Evolutionary conservation across 2,797 vertebrate species (phyloP), one percentile per base, ranked within the genome.

Genomic region (Ctenochaetus hawaiiensis): DNA sequence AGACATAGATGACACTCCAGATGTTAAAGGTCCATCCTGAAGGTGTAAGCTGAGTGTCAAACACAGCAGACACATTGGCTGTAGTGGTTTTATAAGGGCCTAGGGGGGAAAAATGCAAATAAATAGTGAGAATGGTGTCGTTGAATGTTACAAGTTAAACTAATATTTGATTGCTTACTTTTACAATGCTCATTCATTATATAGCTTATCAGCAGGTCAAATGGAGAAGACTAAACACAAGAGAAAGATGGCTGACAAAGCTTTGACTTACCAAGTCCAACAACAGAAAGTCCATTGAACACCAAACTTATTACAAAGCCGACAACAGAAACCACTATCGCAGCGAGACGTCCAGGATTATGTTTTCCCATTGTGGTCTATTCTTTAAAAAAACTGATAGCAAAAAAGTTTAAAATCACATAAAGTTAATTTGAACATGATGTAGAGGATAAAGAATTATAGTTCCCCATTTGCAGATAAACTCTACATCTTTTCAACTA

Each of bases 11-110:
- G 62, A 94, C 39, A 0, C 67, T 85, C 94, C 94, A 95, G 75
- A 95, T 94, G 77, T 70, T 88, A 45, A 95, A 95, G 48, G 94
- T 94, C 94, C 94, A 95, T 60, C 92, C 93, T 43, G 92, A 90
- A 5, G 94, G 94, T 0, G 94, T 95, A 64, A 95, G 57, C 84
- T 93, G 81, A 1, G 94, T 95, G 83, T 90, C 91, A 53, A 89
- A 95, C 54, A 76, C 47, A 5, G 73, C 81, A 0, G 94, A 95
- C 72, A 95, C 77, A 2, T 93, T 94, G 70, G 16, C 82, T 26
- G 92, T 94, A 0, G 84, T 93, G 17, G 78, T 87, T 1, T 7
- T 2, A 74, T 85, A 95, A 3, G 91, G 91, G 68, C 72, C 94
- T 95, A 6, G 4, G 5, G 56, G 12, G 2, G 6, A 18, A 34